Evolutionary conservation across 2,888 invertebrate species (phyloP).

Genomic region (Dascillus cervinus): DNA sequence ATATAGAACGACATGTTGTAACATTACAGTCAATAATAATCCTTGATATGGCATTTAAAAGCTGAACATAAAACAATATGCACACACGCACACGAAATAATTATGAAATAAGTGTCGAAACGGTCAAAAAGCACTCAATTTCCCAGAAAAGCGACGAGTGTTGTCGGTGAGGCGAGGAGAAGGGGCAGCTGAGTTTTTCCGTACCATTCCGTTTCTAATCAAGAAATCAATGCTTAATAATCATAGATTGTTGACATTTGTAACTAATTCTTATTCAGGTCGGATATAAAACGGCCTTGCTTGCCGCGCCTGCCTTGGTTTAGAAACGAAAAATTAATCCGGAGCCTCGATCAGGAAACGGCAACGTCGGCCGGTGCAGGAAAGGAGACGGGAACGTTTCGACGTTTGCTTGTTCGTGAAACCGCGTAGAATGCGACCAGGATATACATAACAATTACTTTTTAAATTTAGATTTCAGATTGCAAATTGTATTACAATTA

Average conservation of each 20-base stretch:
- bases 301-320: conserved; percentile 16
- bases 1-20: too few relatives aligned
- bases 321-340: too few relatives aligned
- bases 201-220: too few relatives aligned
- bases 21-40: too few relatives aligned
- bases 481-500: conserved; percentile 9
- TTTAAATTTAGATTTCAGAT: conserved; percentile 12
- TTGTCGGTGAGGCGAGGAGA: conserved; percentile 1
- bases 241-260: conserved; percentile 20
- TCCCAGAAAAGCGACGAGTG: too few relatives aligned
- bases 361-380: too few relatives aligned
- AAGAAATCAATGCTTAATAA: conserved; percentile 12
- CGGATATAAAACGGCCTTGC: conserved; percentile 18
- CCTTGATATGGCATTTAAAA: too few relatives aligned
- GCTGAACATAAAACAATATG: too few relatives aligned
- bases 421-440: conserved; percentile 5
- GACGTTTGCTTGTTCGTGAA: conserved; percentile 4
- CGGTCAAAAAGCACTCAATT: too few relatives aligned
- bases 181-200: neutral
- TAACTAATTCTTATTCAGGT: conserved; percentile 19
- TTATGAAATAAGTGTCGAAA: too few relatives aligned
- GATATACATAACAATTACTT: conserved; percentile 12
- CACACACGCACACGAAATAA: too few relatives aligned
- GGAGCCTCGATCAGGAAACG: too few relatives aligned
- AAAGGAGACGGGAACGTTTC: neutral